Percentiles rank a stretch among this genome's conserved stretches.
These are phyloP conservation scores for Wasmannia auropunctata DNA, from an alignment of 1,140 invertebrate genomes.

Conservation along the genomic window DNA sequence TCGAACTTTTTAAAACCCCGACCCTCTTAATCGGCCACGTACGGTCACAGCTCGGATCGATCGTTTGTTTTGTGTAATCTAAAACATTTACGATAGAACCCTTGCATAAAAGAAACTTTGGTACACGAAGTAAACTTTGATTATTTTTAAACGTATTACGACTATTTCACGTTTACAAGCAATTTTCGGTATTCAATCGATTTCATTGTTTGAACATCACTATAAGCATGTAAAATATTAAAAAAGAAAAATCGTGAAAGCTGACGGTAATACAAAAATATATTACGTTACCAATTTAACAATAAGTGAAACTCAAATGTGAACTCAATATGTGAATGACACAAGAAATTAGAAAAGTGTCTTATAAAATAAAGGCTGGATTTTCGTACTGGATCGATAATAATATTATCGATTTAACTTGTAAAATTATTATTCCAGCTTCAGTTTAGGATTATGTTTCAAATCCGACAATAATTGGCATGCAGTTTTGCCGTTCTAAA, in stretches of 20 bases:
- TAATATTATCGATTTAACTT: no score
- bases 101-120: conserved; percentile 4
- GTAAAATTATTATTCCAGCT: no score
- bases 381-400: no score
- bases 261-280: neutral
- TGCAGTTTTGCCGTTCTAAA: no score
- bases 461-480: no score
- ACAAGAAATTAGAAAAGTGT: no score
- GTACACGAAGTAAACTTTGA: neutral
- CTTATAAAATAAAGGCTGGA: no score
- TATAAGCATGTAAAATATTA: neutral
- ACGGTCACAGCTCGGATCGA: neutral
- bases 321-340: no score
- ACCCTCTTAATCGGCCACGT: conserved; percentile 17
- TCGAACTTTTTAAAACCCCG: conserved; percentile 1
- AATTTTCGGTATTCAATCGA: neutral
- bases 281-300: neutral
- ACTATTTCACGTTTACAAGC: neutral
- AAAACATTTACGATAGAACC: conserved; percentile 25
- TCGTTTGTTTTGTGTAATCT: conserved; percentile 25
- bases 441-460: no score
- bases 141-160: conserved; percentile 3
- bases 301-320: no score
- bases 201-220: neutral
- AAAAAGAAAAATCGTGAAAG: neutral